phyloP scores from a whole-genome alignment of 2,113 vertebrate species.

The Perca flavescens region DNA sequence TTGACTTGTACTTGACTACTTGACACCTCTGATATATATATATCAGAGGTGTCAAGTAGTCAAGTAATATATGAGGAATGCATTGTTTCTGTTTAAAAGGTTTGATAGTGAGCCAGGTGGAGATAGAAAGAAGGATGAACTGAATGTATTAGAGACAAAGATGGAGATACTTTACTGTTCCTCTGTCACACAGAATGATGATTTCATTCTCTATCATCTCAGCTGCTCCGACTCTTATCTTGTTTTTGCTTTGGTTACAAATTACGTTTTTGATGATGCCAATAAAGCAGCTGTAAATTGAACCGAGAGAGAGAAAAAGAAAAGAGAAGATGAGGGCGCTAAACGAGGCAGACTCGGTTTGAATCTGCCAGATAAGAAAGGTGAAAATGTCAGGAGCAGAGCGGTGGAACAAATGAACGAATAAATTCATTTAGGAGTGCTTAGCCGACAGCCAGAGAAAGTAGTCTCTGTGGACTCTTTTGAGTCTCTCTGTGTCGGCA shows the following conservation, averaged over 20 bases:
- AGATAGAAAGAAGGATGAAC: too few relatives aligned
- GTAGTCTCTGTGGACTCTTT: constrained; percentile 33
- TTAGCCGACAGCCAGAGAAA: constrained; percentile 2
- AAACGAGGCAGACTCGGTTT: neutral
- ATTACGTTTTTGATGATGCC: neutral
- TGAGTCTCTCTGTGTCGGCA: constrained; percentile 63
- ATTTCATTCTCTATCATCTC: neutral
- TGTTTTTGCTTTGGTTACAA: neutral
- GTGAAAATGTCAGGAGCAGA: constrained; percentile 22
- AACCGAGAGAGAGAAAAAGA: neutral
- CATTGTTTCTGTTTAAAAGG: too few relatives aligned
- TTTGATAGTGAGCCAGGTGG: too few relatives aligned
- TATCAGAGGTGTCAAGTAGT: too few relatives aligned
- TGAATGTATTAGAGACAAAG: too few relatives aligned
- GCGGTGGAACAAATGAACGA: constrained; percentile 31
- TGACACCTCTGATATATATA: too few relatives aligned
- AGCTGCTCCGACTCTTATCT: neutral
- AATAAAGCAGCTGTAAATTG: neutral
- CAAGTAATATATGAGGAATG: too few relatives aligned
- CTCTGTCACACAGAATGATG: too few relatives aligned
- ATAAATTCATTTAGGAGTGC: constrained; percentile 19
- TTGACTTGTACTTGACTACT: too few relatives aligned
- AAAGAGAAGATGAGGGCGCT: neutral
- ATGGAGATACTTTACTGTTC: too few relatives aligned
- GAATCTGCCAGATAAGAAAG: constrained; percentile 22